phyloP scores from a whole-genome alignment of 2,797 vertebrate genomes.

The Petrocephalus schoutedeni region DNA sequence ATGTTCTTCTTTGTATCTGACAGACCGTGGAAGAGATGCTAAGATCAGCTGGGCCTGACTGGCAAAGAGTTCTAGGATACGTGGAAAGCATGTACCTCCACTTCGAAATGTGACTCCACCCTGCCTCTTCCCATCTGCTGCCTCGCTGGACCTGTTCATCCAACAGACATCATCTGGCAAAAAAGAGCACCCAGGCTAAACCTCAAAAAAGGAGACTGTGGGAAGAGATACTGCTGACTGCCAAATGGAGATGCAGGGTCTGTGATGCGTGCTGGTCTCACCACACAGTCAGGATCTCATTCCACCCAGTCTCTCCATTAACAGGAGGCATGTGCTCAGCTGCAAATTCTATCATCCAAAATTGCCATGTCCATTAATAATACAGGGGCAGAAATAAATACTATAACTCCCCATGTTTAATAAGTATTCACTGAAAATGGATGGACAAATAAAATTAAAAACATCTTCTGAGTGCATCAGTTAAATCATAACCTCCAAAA shows the following conservation, averaged over 20 bases:
- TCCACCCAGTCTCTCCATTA: background rate
- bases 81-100: conserved; percentile 68
- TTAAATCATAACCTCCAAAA: background rate
- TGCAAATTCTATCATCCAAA: background rate
- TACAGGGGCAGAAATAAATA: background rate
- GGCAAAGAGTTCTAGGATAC: conserved; percentile 67
- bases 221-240: background rate
- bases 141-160: background rate
- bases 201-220: background rate
- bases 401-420: background rate
- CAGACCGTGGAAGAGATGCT: conserved; percentile 65
- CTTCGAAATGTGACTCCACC: conserved; percentile 62
- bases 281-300: background rate
- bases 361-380: background rate
- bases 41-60: conserved; percentile 61
- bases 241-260: background rate
- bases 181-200: background rate
- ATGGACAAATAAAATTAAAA: background rate
- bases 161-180: background rate
- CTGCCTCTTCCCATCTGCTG: background rate
- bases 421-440: background rate
- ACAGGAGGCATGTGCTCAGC: background rate
- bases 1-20: conserved; percentile 17
- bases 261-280: background rate
- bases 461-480: background rate